Base-by-base conservation (phyloP, 2,797 vertebrate genomes). In the Coregonus sp. region DNA sequence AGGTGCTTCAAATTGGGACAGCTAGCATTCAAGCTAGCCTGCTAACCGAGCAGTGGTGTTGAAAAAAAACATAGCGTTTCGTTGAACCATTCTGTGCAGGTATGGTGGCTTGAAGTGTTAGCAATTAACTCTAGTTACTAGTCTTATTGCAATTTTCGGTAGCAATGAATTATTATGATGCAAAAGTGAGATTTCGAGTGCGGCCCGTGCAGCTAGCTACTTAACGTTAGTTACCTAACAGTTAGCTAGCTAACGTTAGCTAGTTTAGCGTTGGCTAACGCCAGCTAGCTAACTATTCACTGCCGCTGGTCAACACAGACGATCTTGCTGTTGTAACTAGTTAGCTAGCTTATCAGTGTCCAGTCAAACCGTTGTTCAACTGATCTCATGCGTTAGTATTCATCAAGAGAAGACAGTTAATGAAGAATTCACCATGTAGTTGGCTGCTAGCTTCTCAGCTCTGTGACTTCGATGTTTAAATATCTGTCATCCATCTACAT, bases 31-130 rank as follows among this genome's bases (percentile, higher is more conserved):
- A 31, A 37, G 66, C 75, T 76, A 84, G 84, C 87, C 80, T 80
- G 72, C 81, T 7, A 87, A 80, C 88, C 83, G 83, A 89, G 85
- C 82, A 65, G 86, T 82, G 89, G 90, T 87, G 89, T 86, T 84
- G 75, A 76, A 72, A 75, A 47, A 5, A 35, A 35, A 73, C 90
- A 78, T 90, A 89, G 87, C 86, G 81, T 81, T 85, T 84, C 81
- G 84, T 86, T 86, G 84, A 75, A 85, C 88, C 70, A 86, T 93
- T 93, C 91, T 91, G 89, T 88, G 87, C 91, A 93, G 92, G 92
- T 93, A 93, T 89, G 81, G 2, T 29, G 59, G 18, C 20, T 63
- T 63, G 59, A 63, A 25, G 6, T 20, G n/a, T 25, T 61, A 11
- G 59, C 9, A 61, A 50, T 47, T 70, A 47, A 12, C 31, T 66